Percentiles rank a stretch among this genome's conserved stretches.
phyloP scores from a whole-genome alignment of 2,888 invertebrate species.

The Drosophila kambysellisi region DNA sequence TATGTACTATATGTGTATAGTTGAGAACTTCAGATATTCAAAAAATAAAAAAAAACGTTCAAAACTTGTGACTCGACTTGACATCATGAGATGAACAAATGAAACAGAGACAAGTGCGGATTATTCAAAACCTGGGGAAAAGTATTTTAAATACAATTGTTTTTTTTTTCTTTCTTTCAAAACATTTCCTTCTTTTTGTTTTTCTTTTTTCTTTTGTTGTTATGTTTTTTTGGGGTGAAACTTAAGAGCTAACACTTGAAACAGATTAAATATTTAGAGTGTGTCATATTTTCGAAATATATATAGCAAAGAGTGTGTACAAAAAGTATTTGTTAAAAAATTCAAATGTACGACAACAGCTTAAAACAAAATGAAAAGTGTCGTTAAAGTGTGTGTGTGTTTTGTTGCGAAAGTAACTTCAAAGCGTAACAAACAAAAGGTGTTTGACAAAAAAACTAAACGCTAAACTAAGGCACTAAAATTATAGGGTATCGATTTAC shows the following conservation, averaged over 20 bases:
- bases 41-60: conserved; percentile 29
- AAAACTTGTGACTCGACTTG: conserved; percentile 74
- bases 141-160: conserved; percentile 10
- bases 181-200: background rate
- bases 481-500: conserved; percentile 45
- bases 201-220: background rate
- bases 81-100: conserved; percentile 72
- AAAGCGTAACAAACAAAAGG: conserved; percentile 59
- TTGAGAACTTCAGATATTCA: conserved; percentile 56
- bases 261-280: conserved; percentile 45
- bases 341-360: conserved; percentile 50
- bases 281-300: conserved; percentile 45
- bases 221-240: conserved; percentile 45
- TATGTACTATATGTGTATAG: conserved; percentile 9
- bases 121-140: conserved; percentile 22
- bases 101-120: conserved; percentile 68
- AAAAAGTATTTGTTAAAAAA: conserved; percentile 46
- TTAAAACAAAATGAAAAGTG: conserved; percentile 35
- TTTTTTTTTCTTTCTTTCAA: conserved; percentile 6
- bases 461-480: conserved; percentile 53
- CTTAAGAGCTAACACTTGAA: conserved; percentile 58
- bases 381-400: conserved; percentile 32
- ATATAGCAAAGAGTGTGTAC: conserved; percentile 41
- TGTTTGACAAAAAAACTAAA: conserved; percentile 59
- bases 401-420: conserved; percentile 51